Evolutionary conservation across 1,140 invertebrate species (phyloP).

Genomic region (Psilanteris sp.): DNA sequence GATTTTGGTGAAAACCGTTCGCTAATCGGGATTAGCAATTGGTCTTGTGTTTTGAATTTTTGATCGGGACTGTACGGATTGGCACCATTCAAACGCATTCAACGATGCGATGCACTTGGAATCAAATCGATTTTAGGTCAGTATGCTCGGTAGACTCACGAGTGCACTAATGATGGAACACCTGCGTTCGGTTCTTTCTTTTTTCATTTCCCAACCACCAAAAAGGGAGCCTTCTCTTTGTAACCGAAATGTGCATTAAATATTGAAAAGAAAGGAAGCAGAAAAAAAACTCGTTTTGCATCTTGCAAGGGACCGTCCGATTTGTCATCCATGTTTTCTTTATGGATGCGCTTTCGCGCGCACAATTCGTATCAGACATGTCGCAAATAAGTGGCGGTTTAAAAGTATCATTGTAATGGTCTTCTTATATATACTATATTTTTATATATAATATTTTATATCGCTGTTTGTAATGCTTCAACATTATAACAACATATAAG

Average conservation of each 20-base stretch:
- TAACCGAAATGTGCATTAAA: slow-evolving; percentile 49
- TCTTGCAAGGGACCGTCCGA: slow-evolving; percentile 8
- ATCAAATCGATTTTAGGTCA: slow-evolving; percentile 41
- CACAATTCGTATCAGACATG: too few relatives aligned
- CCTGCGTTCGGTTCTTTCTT: slow-evolving; percentile 23
- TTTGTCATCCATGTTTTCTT: slow-evolving; percentile 9
- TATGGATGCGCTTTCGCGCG: slow-evolving; percentile 13
- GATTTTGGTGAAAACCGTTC: too few relatives aligned
- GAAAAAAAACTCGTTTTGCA: slow-evolving; percentile 27
- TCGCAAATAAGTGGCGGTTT: too few relatives aligned
- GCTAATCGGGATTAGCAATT: too few relatives aligned
- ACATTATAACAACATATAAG: too few relatives aligned
- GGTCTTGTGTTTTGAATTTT: too few relatives aligned
- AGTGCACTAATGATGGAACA: slow-evolving; percentile 45
- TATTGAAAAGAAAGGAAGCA: slow-evolving; percentile 18
- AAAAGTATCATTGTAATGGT: too few relatives aligned
- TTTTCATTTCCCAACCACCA: slow-evolving; percentile 30
- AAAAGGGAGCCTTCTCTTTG: slow-evolving; percentile 34
- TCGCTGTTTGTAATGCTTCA: too few relatives aligned
- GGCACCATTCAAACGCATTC: slow-evolving; percentile 28
- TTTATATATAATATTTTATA: too few relatives aligned
- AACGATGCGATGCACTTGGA: slow-evolving; percentile 42
- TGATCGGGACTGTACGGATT: slow-evolving; percentile 21
- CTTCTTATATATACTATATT: too few relatives aligned
- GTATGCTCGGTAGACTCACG: slow-evolving; percentile 3